Evolutionary conservation across 2,797 vertebrate species (phyloP), one percentile per base, ranked within the genome.

Genomic region (Momotus momota): DNA sequence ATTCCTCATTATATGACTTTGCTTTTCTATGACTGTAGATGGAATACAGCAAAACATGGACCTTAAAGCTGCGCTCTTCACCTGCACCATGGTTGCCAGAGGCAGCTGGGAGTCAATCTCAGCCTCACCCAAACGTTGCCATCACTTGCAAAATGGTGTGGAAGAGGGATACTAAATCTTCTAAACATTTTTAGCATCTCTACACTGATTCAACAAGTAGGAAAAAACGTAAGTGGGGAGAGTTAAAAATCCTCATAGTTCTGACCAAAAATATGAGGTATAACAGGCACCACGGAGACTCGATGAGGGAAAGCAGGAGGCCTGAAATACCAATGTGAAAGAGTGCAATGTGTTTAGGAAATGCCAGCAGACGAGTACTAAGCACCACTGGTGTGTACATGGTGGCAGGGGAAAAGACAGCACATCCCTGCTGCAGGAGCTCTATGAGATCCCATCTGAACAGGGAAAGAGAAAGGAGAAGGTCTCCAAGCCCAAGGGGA

Each of bases 371-470:
- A n/a, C 9, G 35, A 57, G 46, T 17, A 49, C 5, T 19, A n/a
- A 93, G 31, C 38, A 25, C 9, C 3, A 0, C 35, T 35, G 35
- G 27, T 6, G 12, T 7, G 12, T 16, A 12, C 25, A 15, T 0
- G 21, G 61, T 0, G 2, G 54, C 41, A 52, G 29, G 17, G 46
- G 54, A 88, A 57, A 29, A 73, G 38, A 70, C 31, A 64, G 72
- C 57, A 86, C 41, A 78, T 51, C 15, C 18, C 21, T 6, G 9
- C 79, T 48, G 22, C n/a, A 77, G 58, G 20, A 74, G 29, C 46
- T 85, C 26, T 3, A 12, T 1, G 8, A 74, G 25, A 10, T n/a
- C 41, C n/a, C 9, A 7, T 55, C 31, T n/a, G 21, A 88, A 70
- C 43, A 40, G 19, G 16, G 43, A 49, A 49, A 57, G 43, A 65